phyloP scores from a whole-genome alignment of 2,888 invertebrate genomes.

The Physocephala rufipes region DNA sequence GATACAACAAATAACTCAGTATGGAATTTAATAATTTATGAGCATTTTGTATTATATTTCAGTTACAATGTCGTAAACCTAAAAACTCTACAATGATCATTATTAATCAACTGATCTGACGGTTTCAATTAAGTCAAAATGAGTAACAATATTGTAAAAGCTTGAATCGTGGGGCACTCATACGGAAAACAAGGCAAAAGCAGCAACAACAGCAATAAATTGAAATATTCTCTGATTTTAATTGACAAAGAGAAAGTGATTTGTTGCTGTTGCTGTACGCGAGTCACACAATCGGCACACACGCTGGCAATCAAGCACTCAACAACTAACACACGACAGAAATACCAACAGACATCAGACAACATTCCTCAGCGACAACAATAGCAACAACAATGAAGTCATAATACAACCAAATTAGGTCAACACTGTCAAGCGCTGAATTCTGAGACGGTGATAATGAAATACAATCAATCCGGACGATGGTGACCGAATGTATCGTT shows the following conservation, averaged over 20 bases:
- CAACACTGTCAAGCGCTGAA: conserved; percentile 20
- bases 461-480: background rate
- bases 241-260: conserved; percentile 37
- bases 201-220: conserved; percentile 15
- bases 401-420: conserved; percentile 16
- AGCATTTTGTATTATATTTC: too few species aligned
- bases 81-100: too few species aligned
- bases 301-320: background rate
- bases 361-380: conserved; percentile 2
- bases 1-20: too few species aligned
- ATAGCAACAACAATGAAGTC: conserved; percentile 1
- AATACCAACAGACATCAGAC: background rate
- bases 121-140: too few species aligned
- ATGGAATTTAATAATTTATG: too few species aligned
- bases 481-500: background rate
- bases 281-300: conserved; percentile 1
- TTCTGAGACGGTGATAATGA: conserved; percentile 24
- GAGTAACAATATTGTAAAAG: too few species aligned
- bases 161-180: background rate
- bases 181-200: background rate
- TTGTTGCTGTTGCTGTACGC: conserved; percentile 9
- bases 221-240: conserved; percentile 30
- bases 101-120: too few species aligned
- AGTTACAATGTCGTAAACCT: too few species aligned
- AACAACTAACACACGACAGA: background rate